Conservation (phyloP, 2,888 invertebrate species). For the Cylloceria caligata region DNA sequence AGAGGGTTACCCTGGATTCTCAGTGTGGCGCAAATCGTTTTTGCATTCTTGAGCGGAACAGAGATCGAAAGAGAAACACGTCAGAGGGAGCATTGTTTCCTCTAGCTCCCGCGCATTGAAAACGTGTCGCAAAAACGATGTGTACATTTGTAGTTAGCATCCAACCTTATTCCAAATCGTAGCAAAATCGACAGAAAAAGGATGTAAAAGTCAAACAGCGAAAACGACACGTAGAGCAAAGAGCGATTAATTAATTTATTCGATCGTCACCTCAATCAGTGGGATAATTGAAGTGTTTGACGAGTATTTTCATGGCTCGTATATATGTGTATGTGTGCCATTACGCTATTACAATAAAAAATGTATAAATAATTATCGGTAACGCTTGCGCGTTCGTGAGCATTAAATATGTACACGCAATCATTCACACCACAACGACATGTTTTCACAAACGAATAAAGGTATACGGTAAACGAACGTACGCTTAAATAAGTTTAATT, state of each 20-base stretch:
- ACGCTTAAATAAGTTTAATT: constrained; percentile 16
- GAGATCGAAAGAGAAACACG: too few species aligned
- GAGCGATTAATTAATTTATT: constrained; percentile 23
- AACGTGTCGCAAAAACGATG: too few species aligned
- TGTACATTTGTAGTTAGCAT: too few species aligned
- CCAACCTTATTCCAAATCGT: too few species aligned
- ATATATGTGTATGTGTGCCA: background rate
- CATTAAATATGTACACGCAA: constrained; percentile 32
- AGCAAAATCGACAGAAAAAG: too few species aligned
- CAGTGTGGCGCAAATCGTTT: too few species aligned
- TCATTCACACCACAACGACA: constrained; percentile 22
- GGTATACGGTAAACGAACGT: background rate
- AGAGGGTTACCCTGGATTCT: too few species aligned
- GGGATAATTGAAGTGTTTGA: constrained; percentile 2
- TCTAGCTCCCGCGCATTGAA: too few species aligned
- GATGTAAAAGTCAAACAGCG: constrained; percentile 14
- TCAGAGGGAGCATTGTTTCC: too few species aligned
- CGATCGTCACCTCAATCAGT: constrained; percentile 21
- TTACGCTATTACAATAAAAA: constrained; percentile 31
- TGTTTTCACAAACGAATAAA: background rate
- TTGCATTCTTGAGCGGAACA: too few species aligned
- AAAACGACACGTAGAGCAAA: constrained; percentile 16
- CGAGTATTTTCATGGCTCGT: constrained; percentile 6
- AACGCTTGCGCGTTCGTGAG: constrained; percentile 1
- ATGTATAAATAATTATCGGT: constrained; percentile 47